Percentiles rank a stretch among this genome's conserved stretches.
Evolutionary conservation across 2,113 vertebrate species (phyloP).

Genomic region (Seriola quinqueradiata): DNA sequence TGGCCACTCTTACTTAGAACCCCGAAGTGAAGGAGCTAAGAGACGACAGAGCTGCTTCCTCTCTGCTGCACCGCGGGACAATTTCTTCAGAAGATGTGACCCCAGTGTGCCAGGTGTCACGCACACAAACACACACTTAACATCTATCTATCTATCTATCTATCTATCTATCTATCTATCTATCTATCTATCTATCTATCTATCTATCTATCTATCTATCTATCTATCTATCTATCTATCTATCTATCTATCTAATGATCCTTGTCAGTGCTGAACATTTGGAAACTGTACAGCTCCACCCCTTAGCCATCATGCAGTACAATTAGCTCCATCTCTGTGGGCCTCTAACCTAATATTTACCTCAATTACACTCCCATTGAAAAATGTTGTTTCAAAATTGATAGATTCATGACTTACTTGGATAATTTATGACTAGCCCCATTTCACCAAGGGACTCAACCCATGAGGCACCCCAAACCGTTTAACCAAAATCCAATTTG

Average conservation of each 20-base stretch:
- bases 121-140: background rate
- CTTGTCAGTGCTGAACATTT: slow-evolving; percentile 1
- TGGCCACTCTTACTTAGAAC: too few species aligned
- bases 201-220: background rate
- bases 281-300: slow-evolving; percentile 22
- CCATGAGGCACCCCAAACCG: slow-evolving; percentile 81
- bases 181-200: background rate
- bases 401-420: slow-evolving; percentile 90
- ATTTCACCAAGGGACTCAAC: slow-evolving; percentile 85
- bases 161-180: too few species aligned
- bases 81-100: slow-evolving; percentile 45
- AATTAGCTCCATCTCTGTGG: slow-evolving; percentile 80
- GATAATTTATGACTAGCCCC: slow-evolving; percentile 91
- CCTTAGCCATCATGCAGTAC: slow-evolving; percentile 47
- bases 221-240: background rate
- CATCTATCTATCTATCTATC: background rate
- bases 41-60: slow-evolving; percentile 85
- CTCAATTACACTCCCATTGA: slow-evolving; percentile 84
- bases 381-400: slow-evolving; percentile 90
- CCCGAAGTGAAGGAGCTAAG: slow-evolving; percentile 70
- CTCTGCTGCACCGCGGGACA: slow-evolving; percentile 73
- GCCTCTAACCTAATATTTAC: slow-evolving; percentile 88
- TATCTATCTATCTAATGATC: background rate
- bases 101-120: slow-evolving; percentile 68
- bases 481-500: slow-evolving; percentile 91